Conservation (phyloP, 2,113 vertebrate genomes). For the Archocentrus centrarchus region DNA sequence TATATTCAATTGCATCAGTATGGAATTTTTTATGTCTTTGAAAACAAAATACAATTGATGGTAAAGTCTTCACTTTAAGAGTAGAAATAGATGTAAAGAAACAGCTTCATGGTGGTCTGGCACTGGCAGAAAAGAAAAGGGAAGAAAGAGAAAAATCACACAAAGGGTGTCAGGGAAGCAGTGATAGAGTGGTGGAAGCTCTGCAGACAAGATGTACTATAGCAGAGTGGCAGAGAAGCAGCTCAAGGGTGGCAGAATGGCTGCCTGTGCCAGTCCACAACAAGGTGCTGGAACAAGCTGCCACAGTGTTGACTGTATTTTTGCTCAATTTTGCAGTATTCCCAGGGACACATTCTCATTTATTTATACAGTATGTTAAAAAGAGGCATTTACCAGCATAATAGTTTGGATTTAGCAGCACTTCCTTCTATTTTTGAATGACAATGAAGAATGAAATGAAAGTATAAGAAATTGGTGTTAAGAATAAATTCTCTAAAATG, state of each 20-base stretch:
- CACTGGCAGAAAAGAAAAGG: constrained; percentile 12
- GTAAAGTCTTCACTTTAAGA: background rate
- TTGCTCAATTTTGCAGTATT: constrained; percentile 6
- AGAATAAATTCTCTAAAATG: background rate
- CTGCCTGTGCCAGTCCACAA: constrained; percentile 10
- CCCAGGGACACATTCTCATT: background rate
- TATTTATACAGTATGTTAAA: constrained; percentile 6
- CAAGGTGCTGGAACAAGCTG: constrained; percentile 13
- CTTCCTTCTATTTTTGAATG: constrained; percentile 13
- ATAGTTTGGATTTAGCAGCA: background rate
- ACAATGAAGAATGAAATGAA: background rate
- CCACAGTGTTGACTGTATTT: constrained; percentile 9
- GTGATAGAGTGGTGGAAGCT: constrained; percentile 27
- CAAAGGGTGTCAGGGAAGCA: constrained; percentile 21
- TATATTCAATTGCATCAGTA: background rate
- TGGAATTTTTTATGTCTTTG: background rate
- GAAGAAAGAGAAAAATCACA: constrained; percentile 20
- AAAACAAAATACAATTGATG: background rate
- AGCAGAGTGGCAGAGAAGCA: constrained; percentile 32
- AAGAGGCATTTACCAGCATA: background rate
- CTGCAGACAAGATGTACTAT: constrained; percentile 29
- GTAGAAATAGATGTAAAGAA: background rate
- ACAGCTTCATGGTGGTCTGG: constrained; percentile 11
- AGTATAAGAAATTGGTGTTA: background rate
- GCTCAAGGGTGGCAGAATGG: constrained; percentile 27